Conservation (phyloP, 2,113 vertebrate species). For the Leucosticte australis region DNA sequence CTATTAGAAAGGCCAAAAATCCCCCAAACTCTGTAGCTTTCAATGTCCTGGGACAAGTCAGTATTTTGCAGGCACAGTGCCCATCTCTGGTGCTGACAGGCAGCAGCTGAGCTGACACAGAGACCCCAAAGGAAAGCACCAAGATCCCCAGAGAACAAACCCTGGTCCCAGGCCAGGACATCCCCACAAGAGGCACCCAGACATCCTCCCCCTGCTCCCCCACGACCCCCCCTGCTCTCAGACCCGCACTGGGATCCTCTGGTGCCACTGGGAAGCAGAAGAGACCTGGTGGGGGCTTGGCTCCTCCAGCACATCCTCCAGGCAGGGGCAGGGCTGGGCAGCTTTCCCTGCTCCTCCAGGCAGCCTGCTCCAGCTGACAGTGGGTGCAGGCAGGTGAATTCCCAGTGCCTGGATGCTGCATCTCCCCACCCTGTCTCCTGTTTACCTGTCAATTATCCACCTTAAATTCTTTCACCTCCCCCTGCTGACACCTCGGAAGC, state of each 20-base stretch:
- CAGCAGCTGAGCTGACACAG: not conserved
- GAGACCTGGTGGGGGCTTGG: not conserved
- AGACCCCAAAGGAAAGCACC: not conserved
- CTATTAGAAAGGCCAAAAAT: not conserved
- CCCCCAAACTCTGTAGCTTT: not conserved
- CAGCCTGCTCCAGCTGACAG: not conserved
- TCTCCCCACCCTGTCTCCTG: not conserved
- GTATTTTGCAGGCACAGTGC: fast-evolving
- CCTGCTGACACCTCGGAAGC: not conserved
- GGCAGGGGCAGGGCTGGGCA: not conserved
- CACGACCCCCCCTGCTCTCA: not conserved
- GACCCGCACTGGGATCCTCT: not conserved
- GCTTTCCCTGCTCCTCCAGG: not conserved
- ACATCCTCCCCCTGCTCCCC: not conserved
- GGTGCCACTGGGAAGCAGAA: not conserved
- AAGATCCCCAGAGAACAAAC: not conserved
- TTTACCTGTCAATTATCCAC: constrained; percentile 14
- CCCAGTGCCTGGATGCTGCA: not conserved
- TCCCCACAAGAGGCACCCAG: not conserved
- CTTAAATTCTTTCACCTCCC: constrained; percentile 44
- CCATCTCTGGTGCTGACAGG: not conserved
- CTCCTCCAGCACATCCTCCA: constrained; percentile 57
- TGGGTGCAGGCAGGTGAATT: fast-evolving
- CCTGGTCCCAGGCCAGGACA: no score
- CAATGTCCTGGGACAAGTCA: not conserved